Percentiles rank a stretch among this genome's conserved stretches.
Evolutionary conservation across 2,888 invertebrate genomes (phyloP).

Genomic region (Eueremaeus valkanovi): DNA sequence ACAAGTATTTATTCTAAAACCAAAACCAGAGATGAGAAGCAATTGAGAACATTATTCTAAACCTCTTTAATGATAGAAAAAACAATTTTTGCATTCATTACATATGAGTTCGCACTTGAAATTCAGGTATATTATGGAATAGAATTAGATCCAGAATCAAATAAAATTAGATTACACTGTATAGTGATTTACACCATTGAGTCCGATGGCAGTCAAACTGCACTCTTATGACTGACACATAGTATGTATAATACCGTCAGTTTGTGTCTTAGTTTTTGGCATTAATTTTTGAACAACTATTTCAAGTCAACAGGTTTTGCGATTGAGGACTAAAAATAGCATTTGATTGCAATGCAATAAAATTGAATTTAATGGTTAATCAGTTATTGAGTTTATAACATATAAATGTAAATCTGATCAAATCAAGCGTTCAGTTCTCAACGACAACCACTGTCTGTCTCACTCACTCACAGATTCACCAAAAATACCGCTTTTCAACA

Average conservation of each 20-base stretch:
- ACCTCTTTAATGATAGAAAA: neutral
- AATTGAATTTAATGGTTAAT: slow-evolving; percentile 28
- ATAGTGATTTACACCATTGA: neutral
- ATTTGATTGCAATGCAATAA: neutral
- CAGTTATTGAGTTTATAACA: slow-evolving; percentile 31
- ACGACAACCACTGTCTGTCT: neutral
- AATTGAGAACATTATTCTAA: neutral
- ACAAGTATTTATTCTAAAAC: neutral
- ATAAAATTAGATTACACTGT: neutral
- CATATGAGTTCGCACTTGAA: neutral
- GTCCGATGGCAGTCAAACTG: neutral
- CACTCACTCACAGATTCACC: neutral
- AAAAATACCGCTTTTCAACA: neutral
- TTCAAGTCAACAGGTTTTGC: neutral
- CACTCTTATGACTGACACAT: neutral
- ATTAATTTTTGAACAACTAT: neutral
- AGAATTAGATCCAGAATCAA: neutral
- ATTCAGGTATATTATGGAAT: neutral
- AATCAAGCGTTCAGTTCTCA: slow-evolving; percentile 14
- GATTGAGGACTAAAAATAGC: neutral
- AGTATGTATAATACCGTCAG: too few species aligned
- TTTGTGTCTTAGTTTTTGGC: neutral
- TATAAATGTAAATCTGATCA: slow-evolving; percentile 6
- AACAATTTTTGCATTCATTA: neutral
- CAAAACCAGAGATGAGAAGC: neutral